Base-by-base conservation (phyloP, 2,888 invertebrate species). In the Pollenia labialis region DNA sequence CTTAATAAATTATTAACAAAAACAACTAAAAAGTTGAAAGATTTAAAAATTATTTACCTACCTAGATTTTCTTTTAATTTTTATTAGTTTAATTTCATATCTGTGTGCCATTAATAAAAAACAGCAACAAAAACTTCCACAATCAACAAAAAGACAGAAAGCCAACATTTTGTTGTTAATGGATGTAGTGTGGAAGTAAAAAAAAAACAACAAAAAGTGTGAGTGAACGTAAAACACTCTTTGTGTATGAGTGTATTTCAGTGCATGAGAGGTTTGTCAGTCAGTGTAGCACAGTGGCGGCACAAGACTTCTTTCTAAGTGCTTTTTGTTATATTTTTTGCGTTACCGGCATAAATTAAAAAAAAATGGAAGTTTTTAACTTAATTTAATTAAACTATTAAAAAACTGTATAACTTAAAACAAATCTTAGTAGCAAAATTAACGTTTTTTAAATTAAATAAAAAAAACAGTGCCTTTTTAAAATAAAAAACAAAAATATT, bases 271-370 rank as follows among this genome's bases (percentile, higher is more conserved):
- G 32, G 79, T 79, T 69, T 60, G 60, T 71, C 46, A 18, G 69
- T 42, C 50, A 79, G 69, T 79, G 60, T 79, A 69, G 50, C 16
- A 71, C 71, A 83, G 76, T 77, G 83, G 71, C 77, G 83, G 83
- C 77, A 71, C 72, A 16, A 72, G 56, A 50, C 62, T 82, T 46
- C 7, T 42, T 52, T 32, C 18, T 66, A 42, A 58, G 40, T 42
- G 74, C 32, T 68, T 58, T 50, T 81, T 71, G 32, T 32, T 32
- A 32, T 64, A 32, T 44, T 50, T 6, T 6, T n/a, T 18, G n/a
- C 40, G 2, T 40, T 18, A 50, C 40, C 66, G 64, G 50, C 23
- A 68, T 74, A 75, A 74, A 75, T 58, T 81, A 32, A 58, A 74
- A 74, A 46, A 50, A 81, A 68, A 81, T 50, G 48, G 71, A 80